Base-by-base conservation (phyloP, 2,888 invertebrate genomes). In the Pantelozetes paolii region DNA sequence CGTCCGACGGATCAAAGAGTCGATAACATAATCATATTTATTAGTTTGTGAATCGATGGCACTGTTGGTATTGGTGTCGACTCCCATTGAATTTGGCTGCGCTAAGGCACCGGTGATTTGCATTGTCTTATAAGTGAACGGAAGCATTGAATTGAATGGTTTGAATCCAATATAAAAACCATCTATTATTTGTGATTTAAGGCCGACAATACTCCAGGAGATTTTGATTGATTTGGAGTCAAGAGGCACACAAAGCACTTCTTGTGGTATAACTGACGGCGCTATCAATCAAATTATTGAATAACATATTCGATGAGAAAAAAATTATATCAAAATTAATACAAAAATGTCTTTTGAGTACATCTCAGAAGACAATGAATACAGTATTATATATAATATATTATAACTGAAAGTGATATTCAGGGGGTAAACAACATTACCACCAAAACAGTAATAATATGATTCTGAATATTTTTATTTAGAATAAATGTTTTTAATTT, bases 211-310 rank as follows among this genome's bases (percentile, higher is more conserved):
- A 36, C 64, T 70, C 79, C 79, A 79, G 15, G 77, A 76, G 54
- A 79, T 73, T 59, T 76, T 74, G 30, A 79, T 76, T 23, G 79
- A 78, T 59, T 74, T 74, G 0, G 79, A 79, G 70, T 76, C 76
- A n/a, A 77, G 42, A 62, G 78, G 75, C 40, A 76, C 72, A 18
- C 78, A 77, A 45, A 75, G 77, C 15, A 78, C 75, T 32, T 78
- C 77, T 18, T 75, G 72, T n/a, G 79, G 79, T 42, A 78, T 76
- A 18, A 82, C 75, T 26, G 79, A 79, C 0, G 80, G 80, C 1
- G 79, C 78, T 72, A 78, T 74, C 2, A 36, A 50, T 50, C 69
- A 69, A 69, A 69, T 5, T 62, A 74, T 40, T 64, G 59, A 42
- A 70, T 26, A 48, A 26, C 13, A 20, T 42, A 72, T 62, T 72